phyloP scores from a whole-genome alignment of 2,797 vertebrate species.

The Sternarchorhynchus goeldii region DNA sequence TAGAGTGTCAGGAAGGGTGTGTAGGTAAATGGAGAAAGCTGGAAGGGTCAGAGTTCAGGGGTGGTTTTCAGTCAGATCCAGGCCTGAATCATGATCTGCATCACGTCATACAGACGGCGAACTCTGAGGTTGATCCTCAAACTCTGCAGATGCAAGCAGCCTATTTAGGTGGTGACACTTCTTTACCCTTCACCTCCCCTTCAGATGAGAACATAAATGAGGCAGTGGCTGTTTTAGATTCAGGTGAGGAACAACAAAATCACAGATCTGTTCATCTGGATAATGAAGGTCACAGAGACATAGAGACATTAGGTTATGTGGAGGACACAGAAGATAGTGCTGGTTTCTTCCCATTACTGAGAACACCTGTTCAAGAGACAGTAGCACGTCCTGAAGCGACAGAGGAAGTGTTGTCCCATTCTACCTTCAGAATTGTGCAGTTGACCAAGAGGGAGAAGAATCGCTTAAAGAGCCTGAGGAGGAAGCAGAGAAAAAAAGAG shows the following conservation, averaged over 20 bases:
- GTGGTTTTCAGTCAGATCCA: constrained; percentile 32
- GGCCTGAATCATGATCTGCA: not conserved
- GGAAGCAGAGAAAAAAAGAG: constrained; percentile 79
- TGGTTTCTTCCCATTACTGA: not conserved
- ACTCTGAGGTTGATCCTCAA: not conserved
- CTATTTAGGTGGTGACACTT: not conserved
- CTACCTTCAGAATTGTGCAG: constrained; percentile 54
- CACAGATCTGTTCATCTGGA: constrained; percentile 6
- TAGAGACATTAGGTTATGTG: constrained; percentile 23
- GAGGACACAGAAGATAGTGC: constrained; percentile 8
- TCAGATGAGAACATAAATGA: not conserved
- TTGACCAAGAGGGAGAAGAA: constrained; percentile 80
- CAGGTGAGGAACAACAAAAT: constrained; percentile 18
- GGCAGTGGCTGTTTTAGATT: not conserved
- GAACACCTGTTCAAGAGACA: constrained; percentile 1
- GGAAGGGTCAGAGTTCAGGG: constrained; percentile 51
- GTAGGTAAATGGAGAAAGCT: not conserved
- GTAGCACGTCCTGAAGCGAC: constrained; percentile 1
- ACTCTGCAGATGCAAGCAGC: not conserved
- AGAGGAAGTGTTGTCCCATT: constrained; percentile 20
- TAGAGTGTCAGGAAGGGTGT: not conserved
- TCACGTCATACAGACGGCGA: not conserved
- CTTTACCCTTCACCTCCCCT: not conserved
- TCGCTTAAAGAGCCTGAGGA: constrained; percentile 79
- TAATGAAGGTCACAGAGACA: not conserved